Conservation (phyloP, 2,888 invertebrate genomes). For the Drosophila prolongata region DNA sequence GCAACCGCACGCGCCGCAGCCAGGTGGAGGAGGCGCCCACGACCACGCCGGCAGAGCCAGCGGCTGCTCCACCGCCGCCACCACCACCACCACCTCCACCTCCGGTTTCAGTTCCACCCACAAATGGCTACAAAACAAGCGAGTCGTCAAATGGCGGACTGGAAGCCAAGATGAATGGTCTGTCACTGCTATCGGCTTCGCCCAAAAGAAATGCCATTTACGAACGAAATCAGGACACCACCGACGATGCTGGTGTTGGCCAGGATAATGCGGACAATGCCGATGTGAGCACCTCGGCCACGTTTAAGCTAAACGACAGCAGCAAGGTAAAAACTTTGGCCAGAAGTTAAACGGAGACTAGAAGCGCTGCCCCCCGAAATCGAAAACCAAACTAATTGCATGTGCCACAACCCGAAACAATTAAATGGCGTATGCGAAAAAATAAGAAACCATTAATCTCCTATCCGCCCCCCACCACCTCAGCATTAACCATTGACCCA, state of each 20-base stretch:
- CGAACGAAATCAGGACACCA: conserved; percentile 60
- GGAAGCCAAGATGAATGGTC: conserved; percentile 67
- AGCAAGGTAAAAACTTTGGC: conserved; percentile 64
- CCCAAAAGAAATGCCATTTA: conserved; percentile 73
- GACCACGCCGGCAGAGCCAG: conserved; percentile 6
- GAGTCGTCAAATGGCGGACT: conserved; percentile 57
- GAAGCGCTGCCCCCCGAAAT: conserved; percentile 4
- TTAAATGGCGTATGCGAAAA: conserved; percentile 16
- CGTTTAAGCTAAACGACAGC: conserved; percentile 57
- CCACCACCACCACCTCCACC: conserved; percentile 43
- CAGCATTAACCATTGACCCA: conserved; percentile 12
- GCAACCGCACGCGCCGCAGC: conserved; percentile 63
- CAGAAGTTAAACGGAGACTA: neutral
- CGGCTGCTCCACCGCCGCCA: conserved; percentile 6
- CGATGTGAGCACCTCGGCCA: conserved; percentile 61
- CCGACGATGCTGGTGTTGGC: conserved; percentile 53
- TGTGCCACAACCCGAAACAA: conserved; percentile 9
- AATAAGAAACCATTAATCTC: conserved; percentile 1
- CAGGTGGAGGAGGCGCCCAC: conserved; percentile 24
- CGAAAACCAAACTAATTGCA: conserved; percentile 39
- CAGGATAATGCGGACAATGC: conserved; percentile 30
- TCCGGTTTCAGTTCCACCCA: conserved; percentile 26
- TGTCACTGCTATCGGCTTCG: conserved; percentile 61
- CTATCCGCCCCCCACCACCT: neutral
- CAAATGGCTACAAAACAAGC: conserved; percentile 11